Percentiles rank a stretch among this genome's conserved stretches.
These are phyloP conservation scores for Bothrops jararaca DNA, from an alignment of 2,113 vertebrate species.

Conservation along the genomic window DNA sequence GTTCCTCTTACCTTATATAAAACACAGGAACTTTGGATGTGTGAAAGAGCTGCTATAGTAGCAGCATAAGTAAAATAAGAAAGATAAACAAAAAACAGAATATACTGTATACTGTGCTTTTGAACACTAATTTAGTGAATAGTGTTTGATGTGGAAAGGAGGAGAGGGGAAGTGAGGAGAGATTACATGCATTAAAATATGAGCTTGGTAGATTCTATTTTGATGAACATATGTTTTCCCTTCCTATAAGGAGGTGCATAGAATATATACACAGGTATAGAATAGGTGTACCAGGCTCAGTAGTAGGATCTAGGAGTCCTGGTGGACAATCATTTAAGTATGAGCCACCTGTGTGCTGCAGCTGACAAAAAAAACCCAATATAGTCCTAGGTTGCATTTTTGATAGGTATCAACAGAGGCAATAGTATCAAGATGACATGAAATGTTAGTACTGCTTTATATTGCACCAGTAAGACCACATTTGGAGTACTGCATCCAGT, in stretches of 20 bases:
- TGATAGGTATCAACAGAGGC: too few relatives aligned
- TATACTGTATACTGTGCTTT: not conserved
- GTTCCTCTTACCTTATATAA: not conserved
- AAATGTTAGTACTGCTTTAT: too few relatives aligned
- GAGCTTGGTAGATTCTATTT: not conserved
- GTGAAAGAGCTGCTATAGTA: not conserved
- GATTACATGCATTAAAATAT: not conserved
- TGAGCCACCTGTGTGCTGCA: too few relatives aligned
- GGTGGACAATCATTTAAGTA: too few relatives aligned
- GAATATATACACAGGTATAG: too few relatives aligned
- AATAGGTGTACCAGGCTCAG: too few relatives aligned
- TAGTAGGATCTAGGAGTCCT: too few relatives aligned
- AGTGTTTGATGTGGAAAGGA: not conserved
- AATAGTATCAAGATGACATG: too few relatives aligned
- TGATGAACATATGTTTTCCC: not conserved
- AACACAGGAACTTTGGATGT: not conserved
- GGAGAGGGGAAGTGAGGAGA: not conserved
- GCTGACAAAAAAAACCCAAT: too few relatives aligned
- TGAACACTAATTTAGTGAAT: not conserved
- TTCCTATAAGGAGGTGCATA: not conserved
- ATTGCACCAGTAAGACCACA: too few relatives aligned
- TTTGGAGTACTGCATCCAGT: too few relatives aligned
- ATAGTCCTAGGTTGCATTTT: too few relatives aligned
- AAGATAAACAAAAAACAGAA: not conserved
- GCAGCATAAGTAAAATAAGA: not conserved